Evolutionary conservation across 2,113 vertebrate species (phyloP).

Genomic region (Lepisosteus oculatus): DNA sequence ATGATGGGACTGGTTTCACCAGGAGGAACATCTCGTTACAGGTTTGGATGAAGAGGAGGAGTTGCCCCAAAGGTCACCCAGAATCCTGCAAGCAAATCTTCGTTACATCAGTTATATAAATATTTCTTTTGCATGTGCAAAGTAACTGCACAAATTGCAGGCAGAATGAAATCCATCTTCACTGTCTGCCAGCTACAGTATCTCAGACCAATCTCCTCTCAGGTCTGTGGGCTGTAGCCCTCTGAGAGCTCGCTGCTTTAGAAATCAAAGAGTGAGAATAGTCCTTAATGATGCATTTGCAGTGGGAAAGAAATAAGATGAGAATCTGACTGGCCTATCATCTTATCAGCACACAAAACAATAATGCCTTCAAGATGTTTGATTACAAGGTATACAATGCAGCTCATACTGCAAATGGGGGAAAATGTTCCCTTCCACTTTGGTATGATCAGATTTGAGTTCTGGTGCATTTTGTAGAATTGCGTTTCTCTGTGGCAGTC

Average conservation of each 20-base stretch:
- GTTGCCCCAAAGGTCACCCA: background rate
- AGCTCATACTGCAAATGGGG: slow-evolving; percentile 31
- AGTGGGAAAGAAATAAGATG: slow-evolving; percentile 23
- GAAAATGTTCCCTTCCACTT: slow-evolving; percentile 25
- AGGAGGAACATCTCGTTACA: no score
- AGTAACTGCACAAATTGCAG: background rate
- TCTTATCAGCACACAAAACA: slow-evolving; percentile 36
- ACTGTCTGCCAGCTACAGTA: no score
- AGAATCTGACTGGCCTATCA: slow-evolving; percentile 20
- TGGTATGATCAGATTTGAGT: slow-evolving; percentile 21
- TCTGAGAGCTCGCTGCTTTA: slow-evolving; percentile 52
- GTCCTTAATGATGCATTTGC: slow-evolving; percentile 46
- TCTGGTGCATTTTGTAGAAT: background rate
- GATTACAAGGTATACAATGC: slow-evolving; percentile 8
- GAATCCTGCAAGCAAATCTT: background rate
- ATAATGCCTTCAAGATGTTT: slow-evolving; percentile 57
- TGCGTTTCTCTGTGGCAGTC: slow-evolving; percentile 18
- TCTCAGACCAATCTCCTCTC: slow-evolving; percentile 51
- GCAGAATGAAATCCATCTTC: background rate
- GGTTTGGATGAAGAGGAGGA: background rate
- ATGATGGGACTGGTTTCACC: no score
- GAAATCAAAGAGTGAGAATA: slow-evolving; percentile 42
- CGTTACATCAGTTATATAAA: background rate
- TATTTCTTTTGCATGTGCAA: background rate
- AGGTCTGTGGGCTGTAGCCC: slow-evolving; percentile 37